phyloP scores from a whole-genome alignment of 2,888 invertebrate genomes.

The Drosophila vallismaia region DNA sequence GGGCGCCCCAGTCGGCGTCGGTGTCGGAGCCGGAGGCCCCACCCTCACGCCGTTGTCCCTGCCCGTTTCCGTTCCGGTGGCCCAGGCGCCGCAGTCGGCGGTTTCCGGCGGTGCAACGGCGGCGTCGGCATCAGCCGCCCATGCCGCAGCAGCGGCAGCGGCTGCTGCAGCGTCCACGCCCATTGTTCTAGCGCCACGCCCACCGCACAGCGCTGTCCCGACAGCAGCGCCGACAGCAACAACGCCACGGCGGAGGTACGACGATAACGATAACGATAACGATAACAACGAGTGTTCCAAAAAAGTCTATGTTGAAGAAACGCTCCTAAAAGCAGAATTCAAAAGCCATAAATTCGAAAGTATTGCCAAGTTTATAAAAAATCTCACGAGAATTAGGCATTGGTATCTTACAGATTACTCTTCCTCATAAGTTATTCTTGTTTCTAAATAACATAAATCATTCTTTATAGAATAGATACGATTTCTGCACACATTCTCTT shows the following conservation, averaged over 20 bases:
- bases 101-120: constrained; percentile 67
- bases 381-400: too few species aligned
- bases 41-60: constrained; percentile 85
- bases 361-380: constrained; percentile 9
- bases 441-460: too few species aligned
- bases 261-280: constrained; percentile 10
- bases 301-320: constrained; percentile 26
- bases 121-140: constrained; percentile 82
- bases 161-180: constrained; percentile 84
- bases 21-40: constrained; percentile 85
- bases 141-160: constrained; percentile 57
- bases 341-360: constrained; percentile 53
- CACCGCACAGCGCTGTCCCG: constrained; percentile 73
- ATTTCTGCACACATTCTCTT: not conserved
- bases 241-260: constrained; percentile 90
- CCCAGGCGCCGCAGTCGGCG: constrained; percentile 84
- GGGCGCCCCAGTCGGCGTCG: constrained; percentile 85
- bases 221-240: constrained; percentile 88
- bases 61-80: constrained; percentile 81
- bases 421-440: too few species aligned
- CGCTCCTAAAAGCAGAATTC: constrained; percentile 82
- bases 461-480: too few species aligned
- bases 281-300: constrained; percentile 16
- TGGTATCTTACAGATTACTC: too few species aligned
- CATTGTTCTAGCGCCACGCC: constrained; percentile 89